A percentile compares a stretch with the other conserved stretches of the same genome.
These are phyloP conservation scores for Rutilus rutilus DNA, from an alignment of 2,113 vertebrate species.

Conservation along the genomic window DNA sequence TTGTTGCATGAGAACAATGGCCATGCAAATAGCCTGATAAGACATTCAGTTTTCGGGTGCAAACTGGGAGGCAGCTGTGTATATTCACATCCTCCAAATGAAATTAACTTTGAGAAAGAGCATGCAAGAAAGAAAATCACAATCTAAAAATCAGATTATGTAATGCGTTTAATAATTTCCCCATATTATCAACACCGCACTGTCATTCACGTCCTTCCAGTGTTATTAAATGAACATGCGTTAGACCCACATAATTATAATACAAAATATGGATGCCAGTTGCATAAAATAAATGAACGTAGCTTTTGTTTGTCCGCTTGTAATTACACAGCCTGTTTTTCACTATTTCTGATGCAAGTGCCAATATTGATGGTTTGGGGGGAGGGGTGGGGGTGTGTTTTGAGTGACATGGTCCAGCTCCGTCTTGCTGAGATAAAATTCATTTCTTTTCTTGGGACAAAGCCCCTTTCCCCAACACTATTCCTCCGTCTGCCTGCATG, in stretches of 20 bases:
- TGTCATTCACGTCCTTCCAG: constrained; percentile 30
- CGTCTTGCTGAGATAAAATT: constrained; percentile 75
- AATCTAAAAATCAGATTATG: background rate
- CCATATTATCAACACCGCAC: constrained; percentile 3
- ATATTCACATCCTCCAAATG: background rate
- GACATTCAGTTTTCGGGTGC: background rate
- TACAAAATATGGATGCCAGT: background rate
- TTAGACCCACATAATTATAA: constrained; percentile 7
- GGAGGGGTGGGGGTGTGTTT: constrained; percentile 48
- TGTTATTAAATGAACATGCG: constrained; percentile 18
- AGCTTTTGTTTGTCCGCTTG: constrained; percentile 53
- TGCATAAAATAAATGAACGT: constrained; percentile 30
- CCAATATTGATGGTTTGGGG: constrained; percentile 65
- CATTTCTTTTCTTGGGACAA: constrained; percentile 65
- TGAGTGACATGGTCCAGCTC: constrained; percentile 67
- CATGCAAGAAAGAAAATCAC: background rate
- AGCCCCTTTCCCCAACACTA: constrained; percentile 15
- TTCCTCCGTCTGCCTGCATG: background rate
- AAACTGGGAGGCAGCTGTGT: background rate
- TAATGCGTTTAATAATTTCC: constrained; percentile 11
- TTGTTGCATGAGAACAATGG: constrained; percentile 46
- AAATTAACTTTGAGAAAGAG: background rate
- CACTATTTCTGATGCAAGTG: constrained; percentile 62
- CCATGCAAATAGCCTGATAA: constrained; percentile 34
- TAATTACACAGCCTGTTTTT: constrained; percentile 43